phyloP scores from a whole-genome alignment of 2,113 vertebrate species.

The Protomyctophum bolini region DNA sequence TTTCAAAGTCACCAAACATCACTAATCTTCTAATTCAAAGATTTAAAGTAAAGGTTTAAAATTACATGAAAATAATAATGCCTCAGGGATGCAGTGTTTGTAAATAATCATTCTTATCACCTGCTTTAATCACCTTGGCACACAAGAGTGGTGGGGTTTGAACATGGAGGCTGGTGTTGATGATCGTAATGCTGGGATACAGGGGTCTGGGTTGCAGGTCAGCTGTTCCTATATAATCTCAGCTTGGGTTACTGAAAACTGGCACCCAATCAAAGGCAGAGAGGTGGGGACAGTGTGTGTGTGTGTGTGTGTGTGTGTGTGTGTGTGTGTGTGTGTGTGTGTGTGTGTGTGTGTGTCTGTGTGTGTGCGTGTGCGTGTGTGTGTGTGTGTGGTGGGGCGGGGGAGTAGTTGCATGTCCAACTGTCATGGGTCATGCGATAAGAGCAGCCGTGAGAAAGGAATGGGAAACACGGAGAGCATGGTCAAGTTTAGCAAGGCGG shows the following conservation, averaged over 20 bases:
- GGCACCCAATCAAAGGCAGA: constrained; percentile 1
- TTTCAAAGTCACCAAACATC: too few species aligned
- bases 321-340: too few species aligned
- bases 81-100: too few species aligned
- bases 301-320: too few species aligned
- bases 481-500: constrained; percentile 26
- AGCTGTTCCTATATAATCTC: constrained; percentile 40
- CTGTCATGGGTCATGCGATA: constrained; percentile 46
- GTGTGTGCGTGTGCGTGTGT: too few species aligned
- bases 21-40: too few species aligned
- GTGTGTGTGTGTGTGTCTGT: too few species aligned
- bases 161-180: not conserved
- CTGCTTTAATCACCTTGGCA: not conserved
- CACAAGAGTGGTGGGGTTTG: not conserved
- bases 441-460: constrained; percentile 36
- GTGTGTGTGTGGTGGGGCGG: not conserved
- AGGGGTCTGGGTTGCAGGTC: constrained; percentile 23
- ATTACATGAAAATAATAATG: too few species aligned
- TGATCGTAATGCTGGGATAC: not conserved
- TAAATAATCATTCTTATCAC: too few species aligned
- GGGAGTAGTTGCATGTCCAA: constrained; percentile 46
- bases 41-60: too few species aligned
- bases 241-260: constrained; percentile 43
- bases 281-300: not conserved
- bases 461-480: constrained; percentile 50